Conservation (phyloP, 2,888 invertebrate species). For the Chromoteleia sp. region DNA sequence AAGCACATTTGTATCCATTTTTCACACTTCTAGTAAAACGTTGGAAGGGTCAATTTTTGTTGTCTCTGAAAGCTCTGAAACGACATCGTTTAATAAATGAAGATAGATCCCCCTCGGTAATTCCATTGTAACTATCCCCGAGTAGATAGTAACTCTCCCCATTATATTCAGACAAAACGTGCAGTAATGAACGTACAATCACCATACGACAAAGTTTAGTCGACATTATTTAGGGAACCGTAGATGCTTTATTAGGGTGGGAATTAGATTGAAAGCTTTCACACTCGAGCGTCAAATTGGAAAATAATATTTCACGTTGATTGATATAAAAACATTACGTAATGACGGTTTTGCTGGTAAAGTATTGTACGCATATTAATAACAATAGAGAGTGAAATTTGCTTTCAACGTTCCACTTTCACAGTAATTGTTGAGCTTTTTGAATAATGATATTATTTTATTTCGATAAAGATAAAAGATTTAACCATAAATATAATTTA, state of each 20-base stretch:
- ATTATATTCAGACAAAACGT: constrained; percentile 11
- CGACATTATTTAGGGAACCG: constrained; percentile 21
- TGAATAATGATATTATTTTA: no score
- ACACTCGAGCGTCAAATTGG: constrained; percentile 6
- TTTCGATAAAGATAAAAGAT: no score
- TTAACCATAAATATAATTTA: no score
- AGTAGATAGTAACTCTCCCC: constrained; percentile 12
- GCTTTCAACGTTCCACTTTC: no score
- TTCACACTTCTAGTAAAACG: constrained; percentile 3
- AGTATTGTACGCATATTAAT: no score
- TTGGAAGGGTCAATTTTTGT: constrained; percentile 7
- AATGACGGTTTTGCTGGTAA: no score
- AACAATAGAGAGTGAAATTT: no score
- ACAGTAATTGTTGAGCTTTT: no score
- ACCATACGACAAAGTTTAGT: constrained; percentile 16
- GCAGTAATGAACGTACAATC: no score
- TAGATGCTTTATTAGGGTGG: constrained; percentile 3
- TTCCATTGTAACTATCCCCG: constrained; percentile 10
- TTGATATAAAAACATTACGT: constrained; percentile 14
- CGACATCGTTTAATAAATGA: constrained; percentile 17
- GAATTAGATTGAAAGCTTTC: constrained; percentile 15
- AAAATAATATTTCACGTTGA: constrained; percentile 9
- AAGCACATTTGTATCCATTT: constrained; percentile 6
- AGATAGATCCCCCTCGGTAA: not conserved
- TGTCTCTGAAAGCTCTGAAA: constrained; percentile 6